These are phyloP conservation scores for Apis cerana DNA, from an alignment of 1,140 invertebrate genomes.

Conservation along the genomic window DNA sequence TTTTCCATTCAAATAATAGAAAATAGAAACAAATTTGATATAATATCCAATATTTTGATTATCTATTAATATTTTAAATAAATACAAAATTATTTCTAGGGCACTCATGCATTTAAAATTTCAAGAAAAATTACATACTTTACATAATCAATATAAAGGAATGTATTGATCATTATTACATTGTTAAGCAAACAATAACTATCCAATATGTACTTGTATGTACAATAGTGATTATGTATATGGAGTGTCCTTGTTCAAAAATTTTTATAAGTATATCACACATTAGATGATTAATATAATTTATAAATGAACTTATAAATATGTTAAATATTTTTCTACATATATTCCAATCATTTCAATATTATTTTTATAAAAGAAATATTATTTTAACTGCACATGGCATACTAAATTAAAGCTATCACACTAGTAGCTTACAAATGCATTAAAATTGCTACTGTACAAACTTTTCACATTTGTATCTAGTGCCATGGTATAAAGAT, in stretches of 20 bases:
- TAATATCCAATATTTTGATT: conserved; percentile 3
- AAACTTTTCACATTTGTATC: conserved; percentile 46
- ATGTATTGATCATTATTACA: conserved; percentile 56
- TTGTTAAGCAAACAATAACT: conserved; percentile 51
- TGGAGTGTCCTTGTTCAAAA: conserved; percentile 43
- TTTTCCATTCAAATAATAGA: background rate
- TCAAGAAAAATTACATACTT: conserved; percentile 24
- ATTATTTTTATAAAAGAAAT: conserved; percentile 41
- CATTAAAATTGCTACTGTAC: conserved; percentile 57
- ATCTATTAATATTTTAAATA: conserved; percentile 11
- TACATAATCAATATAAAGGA: conserved; percentile 50
- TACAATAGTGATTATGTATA: conserved; percentile 54
- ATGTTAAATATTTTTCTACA: conserved; percentile 56
- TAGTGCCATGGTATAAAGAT: conserved; percentile 43
- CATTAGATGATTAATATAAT: conserved; percentile 37
- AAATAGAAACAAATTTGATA: background rate
- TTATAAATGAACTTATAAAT: conserved; percentile 26
- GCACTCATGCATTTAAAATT: conserved; percentile 26
- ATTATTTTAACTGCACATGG: conserved; percentile 34
- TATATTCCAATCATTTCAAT: conserved; percentile 38
- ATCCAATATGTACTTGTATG: conserved; percentile 49
- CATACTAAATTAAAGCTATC: conserved; percentile 31
- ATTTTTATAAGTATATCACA: conserved; percentile 31
- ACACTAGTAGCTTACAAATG: conserved; percentile 30
- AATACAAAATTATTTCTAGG: conserved; percentile 32